Percentiles rank a stretch among this genome's conserved stretches.
Evolutionary conservation across 2,113 vertebrate species (phyloP).

Genomic region (Bambusicola thoracicus): DNA sequence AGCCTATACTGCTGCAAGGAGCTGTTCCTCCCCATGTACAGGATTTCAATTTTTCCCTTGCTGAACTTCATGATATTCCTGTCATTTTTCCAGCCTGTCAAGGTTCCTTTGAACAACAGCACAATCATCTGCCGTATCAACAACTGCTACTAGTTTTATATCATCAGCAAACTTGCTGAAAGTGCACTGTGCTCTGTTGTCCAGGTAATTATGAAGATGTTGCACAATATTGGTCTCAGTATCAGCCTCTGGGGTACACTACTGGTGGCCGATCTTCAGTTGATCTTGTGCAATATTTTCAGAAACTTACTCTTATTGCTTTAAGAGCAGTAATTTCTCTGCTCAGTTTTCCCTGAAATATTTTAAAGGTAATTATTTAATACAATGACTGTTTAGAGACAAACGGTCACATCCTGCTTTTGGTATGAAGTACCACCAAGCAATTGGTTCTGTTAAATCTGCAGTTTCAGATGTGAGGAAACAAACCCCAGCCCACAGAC

Average conservation of each 20-base stretch:
- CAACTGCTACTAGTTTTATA: background rate
- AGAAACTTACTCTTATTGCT: background rate
- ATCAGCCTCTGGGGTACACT: background rate
- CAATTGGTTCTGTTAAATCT: background rate
- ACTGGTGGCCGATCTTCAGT: background rate
- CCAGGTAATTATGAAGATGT: too few relatives aligned
- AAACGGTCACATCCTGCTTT: background rate
- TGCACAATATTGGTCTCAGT: background rate
- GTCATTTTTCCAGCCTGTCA: background rate
- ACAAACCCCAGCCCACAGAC: background rate
- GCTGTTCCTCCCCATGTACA: background rate
- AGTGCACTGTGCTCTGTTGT: too few relatives aligned
- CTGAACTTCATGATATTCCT: background rate
- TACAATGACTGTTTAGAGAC: background rate
- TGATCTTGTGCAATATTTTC: background rate
- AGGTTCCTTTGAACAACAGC: background rate
- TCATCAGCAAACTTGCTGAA: too few relatives aligned
- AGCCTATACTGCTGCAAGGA: background rate
- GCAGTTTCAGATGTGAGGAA: background rate
- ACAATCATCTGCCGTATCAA: background rate
- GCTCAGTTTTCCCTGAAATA: background rate
- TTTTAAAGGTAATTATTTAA: background rate
- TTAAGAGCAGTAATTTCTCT: background rate
- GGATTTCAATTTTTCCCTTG: background rate
- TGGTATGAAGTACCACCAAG: background rate